Evolutionary conservation across 2,888 invertebrate species (phyloP).

Genomic region (Siphlonurus alternatus): DNA sequence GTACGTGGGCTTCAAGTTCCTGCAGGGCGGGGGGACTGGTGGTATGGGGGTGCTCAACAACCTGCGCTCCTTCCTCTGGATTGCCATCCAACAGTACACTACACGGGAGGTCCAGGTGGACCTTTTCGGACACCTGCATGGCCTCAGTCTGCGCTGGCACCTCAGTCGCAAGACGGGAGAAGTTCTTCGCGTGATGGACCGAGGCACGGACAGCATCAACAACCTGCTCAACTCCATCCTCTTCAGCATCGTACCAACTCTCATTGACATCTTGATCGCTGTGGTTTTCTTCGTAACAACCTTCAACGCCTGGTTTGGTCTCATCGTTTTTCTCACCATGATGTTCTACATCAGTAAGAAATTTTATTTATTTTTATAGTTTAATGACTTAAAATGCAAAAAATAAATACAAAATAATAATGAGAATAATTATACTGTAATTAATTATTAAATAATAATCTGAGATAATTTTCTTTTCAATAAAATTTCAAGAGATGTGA

Average conservation of each 20-base stretch:
- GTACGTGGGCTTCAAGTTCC: conserved; percentile 75
- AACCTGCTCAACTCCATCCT: conserved; percentile 80
- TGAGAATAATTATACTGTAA: background rate
- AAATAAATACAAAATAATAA: background rate
- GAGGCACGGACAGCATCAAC: conserved; percentile 93
- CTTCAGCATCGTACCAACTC: conserved; percentile 85
- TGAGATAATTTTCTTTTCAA: too few relatives aligned
- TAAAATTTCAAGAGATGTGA: too few relatives aligned
- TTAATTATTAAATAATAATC: background rate
- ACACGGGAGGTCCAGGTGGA: conserved; percentile 81
- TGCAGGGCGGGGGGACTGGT: conserved; percentile 90
- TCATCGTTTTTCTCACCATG: conserved; percentile 92
- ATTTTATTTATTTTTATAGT: conserved; percentile 6
- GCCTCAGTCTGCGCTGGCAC: conserved; percentile 88
- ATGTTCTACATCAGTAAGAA: conserved; percentile 70
- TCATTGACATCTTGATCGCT: conserved; percentile 83
- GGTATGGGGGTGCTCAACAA: conserved; percentile 89
- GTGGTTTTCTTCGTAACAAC: conserved; percentile 70
- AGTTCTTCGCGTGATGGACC: conserved; percentile 89
- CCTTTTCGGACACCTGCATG: conserved; percentile 74
- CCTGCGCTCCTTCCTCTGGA: conserved; percentile 83
- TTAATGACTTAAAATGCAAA: conserved; percentile 5
- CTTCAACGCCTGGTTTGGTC: conserved; percentile 88
- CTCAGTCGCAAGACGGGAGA: conserved; percentile 90
- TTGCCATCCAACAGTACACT: conserved; percentile 88